These are phyloP conservation scores for Eleutherodactylus coqui DNA, from an alignment of 2,797 vertebrate species.

Conservation along the genomic window DNA sequence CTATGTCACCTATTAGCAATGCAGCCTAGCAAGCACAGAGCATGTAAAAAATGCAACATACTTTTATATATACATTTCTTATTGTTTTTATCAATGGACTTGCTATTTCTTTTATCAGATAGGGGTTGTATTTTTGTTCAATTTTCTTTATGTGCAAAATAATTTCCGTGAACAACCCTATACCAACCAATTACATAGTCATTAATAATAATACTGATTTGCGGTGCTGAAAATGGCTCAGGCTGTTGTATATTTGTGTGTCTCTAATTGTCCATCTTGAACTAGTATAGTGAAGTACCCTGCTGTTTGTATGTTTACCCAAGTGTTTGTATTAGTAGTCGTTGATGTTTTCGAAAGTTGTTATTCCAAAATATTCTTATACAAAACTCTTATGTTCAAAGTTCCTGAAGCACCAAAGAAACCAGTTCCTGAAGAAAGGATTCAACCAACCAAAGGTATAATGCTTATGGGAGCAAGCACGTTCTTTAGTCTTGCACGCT, in stretches of 20 bases:
- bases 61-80: neutral
- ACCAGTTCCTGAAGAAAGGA: slow-evolving; percentile 56
- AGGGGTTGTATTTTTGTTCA: neutral
- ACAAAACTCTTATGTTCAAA: slow-evolving; percentile 73
- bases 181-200: neutral
- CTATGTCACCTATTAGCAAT: neutral
- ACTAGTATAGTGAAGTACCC: neutral
- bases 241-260: neutral
- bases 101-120: neutral
- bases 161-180: neutral
- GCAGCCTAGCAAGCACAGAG: neutral
- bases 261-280: neutral
- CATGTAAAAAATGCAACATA: neutral
- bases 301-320: neutral
- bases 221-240: neutral
- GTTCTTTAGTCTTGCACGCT: neutral
- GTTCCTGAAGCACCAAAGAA: slow-evolving; percentile 69
- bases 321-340: neutral
- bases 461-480: slow-evolving; percentile 1
- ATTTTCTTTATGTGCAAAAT: neutral
- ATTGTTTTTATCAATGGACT: neutral
- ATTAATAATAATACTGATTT: too few species aligned
- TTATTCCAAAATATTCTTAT: slow-evolving; percentile 56
- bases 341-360: neutral
- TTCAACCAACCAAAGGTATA: slow-evolving; percentile 83